Percentiles rank a stretch among this genome's conserved stretches.
These are phyloP conservation scores for Eutrigla gurnardus DNA, from an alignment of 2,797 vertebrate species.

Conservation along the genomic window DNA sequence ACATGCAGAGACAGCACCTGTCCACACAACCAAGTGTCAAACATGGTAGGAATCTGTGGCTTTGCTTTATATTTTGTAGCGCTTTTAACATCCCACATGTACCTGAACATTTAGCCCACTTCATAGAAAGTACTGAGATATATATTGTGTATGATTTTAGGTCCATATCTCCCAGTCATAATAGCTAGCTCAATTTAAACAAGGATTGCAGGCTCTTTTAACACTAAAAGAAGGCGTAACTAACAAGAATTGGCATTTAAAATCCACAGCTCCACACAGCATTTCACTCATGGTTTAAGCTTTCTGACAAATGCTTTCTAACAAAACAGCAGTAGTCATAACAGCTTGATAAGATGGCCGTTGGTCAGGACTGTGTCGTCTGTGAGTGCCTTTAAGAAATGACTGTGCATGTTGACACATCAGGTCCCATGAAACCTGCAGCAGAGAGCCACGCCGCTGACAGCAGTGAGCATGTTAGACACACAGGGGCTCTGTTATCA, in stretches of 20 bases:
- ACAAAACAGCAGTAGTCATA: neutral
- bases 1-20: neutral
- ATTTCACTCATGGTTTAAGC: neutral
- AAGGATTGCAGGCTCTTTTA: neutral
- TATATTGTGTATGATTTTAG: neutral
- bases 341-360: neutral
- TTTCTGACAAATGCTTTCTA: neutral
- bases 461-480: neutral
- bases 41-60: neutral
- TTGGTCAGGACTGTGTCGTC: neutral
- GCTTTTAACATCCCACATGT: neutral
- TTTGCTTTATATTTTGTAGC: neutral
- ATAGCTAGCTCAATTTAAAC: neutral
- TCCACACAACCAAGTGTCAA: neutral
- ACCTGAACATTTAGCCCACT: neutral
- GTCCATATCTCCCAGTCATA: neutral
- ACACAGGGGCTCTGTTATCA: slow-evolving; percentile 55
- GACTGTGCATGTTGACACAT: neutral
- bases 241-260: neutral
- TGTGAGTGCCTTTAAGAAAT: neutral
- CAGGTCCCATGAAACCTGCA: neutral
- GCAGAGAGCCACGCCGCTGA: neutral
- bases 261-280: neutral
- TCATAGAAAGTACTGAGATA: neutral
- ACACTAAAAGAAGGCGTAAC: neutral